These are phyloP conservation scores for Lamellibrachia columna DNA, from an alignment of 2,888 invertebrate genomes.

Conservation along the genomic window DNA sequence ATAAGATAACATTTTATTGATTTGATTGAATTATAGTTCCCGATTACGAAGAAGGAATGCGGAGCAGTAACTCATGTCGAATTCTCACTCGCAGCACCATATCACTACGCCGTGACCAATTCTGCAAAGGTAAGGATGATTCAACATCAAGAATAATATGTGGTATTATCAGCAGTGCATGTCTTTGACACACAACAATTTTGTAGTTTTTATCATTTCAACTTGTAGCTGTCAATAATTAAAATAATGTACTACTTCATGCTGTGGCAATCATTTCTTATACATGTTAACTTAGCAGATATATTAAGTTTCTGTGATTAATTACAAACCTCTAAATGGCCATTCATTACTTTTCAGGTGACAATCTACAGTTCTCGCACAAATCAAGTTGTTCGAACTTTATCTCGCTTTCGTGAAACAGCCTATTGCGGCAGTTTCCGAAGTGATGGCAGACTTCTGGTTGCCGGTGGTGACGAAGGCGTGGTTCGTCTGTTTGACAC, in stretches of 20 bases:
- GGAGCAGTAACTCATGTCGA: conserved; percentile 91
- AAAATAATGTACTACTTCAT: not conserved
- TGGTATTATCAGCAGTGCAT: not conserved
- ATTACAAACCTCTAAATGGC: not conserved
- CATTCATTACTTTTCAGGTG: conserved; percentile 45
- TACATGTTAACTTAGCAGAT: not conserved
- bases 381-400: conserved; percentile 53
- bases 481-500: conserved; percentile 89
- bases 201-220: not conserved
- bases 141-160: not conserved
- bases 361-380: conserved; percentile 56
- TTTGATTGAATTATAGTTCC: conserved; percentile 72
- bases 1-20: not conserved
- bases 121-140: conserved; percentile 78
- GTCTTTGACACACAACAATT: not conserved
- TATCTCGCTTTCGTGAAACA: conserved; percentile 63
- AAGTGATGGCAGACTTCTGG: conserved; percentile 66
- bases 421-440: conserved; percentile 66
- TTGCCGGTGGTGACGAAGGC: conserved; percentile 90
- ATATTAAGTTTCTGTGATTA: not conserved
- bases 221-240: not conserved
- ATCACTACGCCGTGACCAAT: conserved; percentile 91
- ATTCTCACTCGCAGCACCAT: conserved; percentile 87
- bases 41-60: conserved; percentile 89
- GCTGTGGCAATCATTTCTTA: not conserved